A percentile compares a stretch with the other conserved stretches of the same genome.
Evolutionary conservation across 2,797 vertebrate genomes (phyloP).

Genomic region (Pseudochaenichthys georgianus): DNA sequence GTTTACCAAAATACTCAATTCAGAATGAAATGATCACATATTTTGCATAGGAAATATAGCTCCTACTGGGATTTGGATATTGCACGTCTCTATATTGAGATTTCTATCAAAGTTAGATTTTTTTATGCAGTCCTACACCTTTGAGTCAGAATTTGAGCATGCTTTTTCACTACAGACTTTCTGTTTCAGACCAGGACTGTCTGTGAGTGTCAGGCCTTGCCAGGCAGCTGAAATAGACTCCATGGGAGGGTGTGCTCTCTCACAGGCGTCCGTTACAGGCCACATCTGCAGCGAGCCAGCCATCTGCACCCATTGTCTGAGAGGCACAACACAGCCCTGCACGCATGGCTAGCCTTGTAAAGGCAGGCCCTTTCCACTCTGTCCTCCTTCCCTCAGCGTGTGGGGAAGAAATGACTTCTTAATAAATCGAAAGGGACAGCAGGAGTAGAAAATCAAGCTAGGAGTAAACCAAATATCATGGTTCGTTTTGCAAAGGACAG

Average conservation of each 20-base stretch:
- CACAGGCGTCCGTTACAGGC: conserved; percentile 82
- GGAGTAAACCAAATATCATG: conserved; percentile 58
- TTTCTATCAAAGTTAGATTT: no score
- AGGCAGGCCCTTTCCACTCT: conserved; percentile 69
- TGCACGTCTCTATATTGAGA: no score
- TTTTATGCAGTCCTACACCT: neutral
- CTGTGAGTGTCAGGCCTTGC: conserved; percentile 58
- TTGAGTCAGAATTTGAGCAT: neutral
- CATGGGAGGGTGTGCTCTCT: conserved; percentile 74
- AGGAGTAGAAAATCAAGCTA: conserved; percentile 48
- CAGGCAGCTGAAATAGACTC: conserved; percentile 74
- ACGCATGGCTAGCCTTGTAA: conserved; percentile 81
- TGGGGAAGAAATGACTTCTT: conserved; percentile 75
- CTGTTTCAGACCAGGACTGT: conserved; percentile 31
- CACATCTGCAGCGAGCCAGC: conserved; percentile 83
- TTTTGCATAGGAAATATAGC: no score
- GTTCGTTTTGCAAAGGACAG: conserved; percentile 26
- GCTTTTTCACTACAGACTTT: conserved; percentile 19
- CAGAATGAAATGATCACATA: no score
- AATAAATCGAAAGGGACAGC: conserved; percentile 65
- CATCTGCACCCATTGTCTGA: conserved; percentile 86
- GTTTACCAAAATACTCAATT: no score
- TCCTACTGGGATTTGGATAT: no score
- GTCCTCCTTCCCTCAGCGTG: conserved; percentile 57
- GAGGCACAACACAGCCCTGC: conserved; percentile 74